Conservation (phyloP, 2,113 vertebrate genomes). For the Silurus meridionalis region DNA sequence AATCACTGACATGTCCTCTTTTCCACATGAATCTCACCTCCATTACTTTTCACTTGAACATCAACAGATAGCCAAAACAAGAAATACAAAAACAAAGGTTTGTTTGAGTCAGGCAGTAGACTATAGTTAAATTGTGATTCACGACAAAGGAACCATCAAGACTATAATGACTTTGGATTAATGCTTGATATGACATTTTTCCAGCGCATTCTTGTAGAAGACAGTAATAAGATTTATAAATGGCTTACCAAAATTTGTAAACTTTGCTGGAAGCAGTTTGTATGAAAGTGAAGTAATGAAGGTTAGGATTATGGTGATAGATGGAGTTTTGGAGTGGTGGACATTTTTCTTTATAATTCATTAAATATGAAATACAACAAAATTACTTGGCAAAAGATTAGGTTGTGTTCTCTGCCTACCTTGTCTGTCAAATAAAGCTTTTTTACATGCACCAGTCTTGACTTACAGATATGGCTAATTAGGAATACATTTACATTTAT, state of each 20-base stretch:
- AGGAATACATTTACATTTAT: not conserved
- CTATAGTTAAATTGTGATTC: not conserved
- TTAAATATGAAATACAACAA: not conserved
- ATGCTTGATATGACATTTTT: not conserved
- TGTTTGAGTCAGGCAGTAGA: not conserved
- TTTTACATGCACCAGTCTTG: not conserved
- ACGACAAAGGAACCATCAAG: not conserved
- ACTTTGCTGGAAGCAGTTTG: not conserved
- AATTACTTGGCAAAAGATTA: not conserved
- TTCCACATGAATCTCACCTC: slow-evolving; percentile 16
- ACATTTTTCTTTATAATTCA: not conserved
- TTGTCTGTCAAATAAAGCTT: not conserved
- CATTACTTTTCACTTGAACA: slow-evolving; percentile 24
- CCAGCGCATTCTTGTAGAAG: not conserved
- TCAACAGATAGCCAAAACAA: slow-evolving; percentile 16
- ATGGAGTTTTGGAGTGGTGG: not conserved
- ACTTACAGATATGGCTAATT: not conserved
- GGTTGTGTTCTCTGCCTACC: not conserved
- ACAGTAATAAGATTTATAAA: not conserved
- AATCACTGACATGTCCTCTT: not conserved
- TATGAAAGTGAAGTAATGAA: not conserved
- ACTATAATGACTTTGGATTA: not conserved
- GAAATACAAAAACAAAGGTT: not conserved
- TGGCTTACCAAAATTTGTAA: not conserved
- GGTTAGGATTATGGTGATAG: not conserved